These are phyloP conservation scores for Linyphia triangularis DNA, from an alignment of 2,888 invertebrate species.

Conservation along the genomic window DNA sequence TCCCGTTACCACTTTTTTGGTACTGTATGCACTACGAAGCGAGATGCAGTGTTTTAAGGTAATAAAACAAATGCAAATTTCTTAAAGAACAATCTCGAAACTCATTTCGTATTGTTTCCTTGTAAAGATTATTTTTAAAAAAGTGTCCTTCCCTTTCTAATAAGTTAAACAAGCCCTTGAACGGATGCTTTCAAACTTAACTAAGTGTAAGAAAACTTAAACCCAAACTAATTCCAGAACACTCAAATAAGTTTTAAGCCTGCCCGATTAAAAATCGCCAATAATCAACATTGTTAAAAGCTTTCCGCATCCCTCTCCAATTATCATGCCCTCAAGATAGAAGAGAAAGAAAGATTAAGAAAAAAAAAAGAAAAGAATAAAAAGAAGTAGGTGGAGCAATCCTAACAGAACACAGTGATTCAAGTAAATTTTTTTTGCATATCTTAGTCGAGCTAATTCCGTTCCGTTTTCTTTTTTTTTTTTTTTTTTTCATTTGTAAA, in stretches of 20 bases:
- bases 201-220: background rate
- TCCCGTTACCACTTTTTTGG: too few species aligned
- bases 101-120: too few species aligned
- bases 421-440: background rate
- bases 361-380: background rate
- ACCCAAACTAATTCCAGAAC: background rate
- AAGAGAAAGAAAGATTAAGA: background rate
- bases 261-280: background rate
- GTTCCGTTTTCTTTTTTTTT: constrained; percentile 1
- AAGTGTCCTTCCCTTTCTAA: background rate
- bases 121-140: background rate
- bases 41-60: too few species aligned
- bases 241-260: background rate
- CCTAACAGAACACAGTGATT: background rate
- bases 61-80: too few species aligned
- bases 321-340: background rate
- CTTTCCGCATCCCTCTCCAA: background rate
- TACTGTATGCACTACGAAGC: too few species aligned
- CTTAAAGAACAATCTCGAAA: too few species aligned
- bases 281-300: background rate
- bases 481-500: constrained; percentile 8
- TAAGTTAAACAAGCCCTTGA: background rate
- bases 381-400: too few species aligned
- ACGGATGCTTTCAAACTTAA: background rate
- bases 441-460: constrained; percentile 6